Evolutionary conservation across 2,888 invertebrate genomes (phyloP).

Genomic region (Drosophila formosana): DNA sequence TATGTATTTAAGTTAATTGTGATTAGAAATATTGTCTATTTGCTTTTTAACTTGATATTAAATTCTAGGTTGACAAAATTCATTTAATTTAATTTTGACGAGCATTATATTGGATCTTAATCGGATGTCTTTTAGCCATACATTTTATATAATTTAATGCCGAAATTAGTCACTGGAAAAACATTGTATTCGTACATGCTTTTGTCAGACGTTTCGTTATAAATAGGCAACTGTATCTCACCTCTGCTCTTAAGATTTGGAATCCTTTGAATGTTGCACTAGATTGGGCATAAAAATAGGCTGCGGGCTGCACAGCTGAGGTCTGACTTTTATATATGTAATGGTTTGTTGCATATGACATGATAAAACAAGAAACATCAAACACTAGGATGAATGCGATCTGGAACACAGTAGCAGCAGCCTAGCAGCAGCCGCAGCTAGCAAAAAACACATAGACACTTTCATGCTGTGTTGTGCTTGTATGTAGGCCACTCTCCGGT

Average conservation of each 20-base stretch:
- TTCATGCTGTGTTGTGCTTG: not conserved
- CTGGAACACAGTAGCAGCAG: slow-evolving; percentile 21
- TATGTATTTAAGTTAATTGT: too few species aligned
- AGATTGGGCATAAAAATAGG: slow-evolving; percentile 15
- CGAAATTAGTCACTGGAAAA: too few species aligned
- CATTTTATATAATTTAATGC: too few species aligned
- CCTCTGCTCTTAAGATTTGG: slow-evolving; percentile 2
- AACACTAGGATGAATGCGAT: slow-evolving; percentile 28
- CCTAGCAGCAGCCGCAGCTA: slow-evolving; percentile 10
- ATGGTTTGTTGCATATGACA: slow-evolving; percentile 31
- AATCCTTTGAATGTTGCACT: slow-evolving; percentile 18
- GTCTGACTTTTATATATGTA: slow-evolving; percentile 12
- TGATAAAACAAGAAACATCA: slow-evolving; percentile 41
- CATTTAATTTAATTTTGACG: too few species aligned
- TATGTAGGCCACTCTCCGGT: slow-evolving; percentile 18
- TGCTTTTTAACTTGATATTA: too few species aligned
- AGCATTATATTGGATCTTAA: too few species aligned
- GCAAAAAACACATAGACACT: not conserved
- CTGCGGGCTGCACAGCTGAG: slow-evolving; percentile 23
- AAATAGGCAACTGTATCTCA: not conserved
- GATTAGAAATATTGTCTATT: too few species aligned
- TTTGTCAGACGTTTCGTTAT: too few species aligned
- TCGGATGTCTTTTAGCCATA: too few species aligned
- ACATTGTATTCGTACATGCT: too few species aligned
- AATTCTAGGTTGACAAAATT: too few species aligned